Base-by-base conservation (phyloP, 1,140 invertebrate species). In the Zaprionus kolodkinae region DNA sequence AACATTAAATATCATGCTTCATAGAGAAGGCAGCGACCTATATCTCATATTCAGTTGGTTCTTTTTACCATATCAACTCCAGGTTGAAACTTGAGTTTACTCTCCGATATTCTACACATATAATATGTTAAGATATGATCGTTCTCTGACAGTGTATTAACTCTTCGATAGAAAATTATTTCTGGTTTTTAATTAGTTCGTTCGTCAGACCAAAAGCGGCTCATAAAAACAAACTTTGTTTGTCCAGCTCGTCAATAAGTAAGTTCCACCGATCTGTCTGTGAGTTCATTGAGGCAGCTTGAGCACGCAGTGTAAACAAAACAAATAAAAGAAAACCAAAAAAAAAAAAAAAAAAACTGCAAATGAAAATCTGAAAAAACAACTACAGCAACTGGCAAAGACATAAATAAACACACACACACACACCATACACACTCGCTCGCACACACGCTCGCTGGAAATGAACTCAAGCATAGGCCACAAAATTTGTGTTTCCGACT, bases 291-390 rank as follows among this genome's bases (percentile, higher is more conserved):
- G 33, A 48, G n/a, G 12, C 40, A 62, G 17, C 68, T 50, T n/a
- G 43, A 40, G 55, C n/a, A 45, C 15, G 57, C 72, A 74, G 63
- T 73, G 68, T 89, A 89, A 85, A 84, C 81, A 78, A 81, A 79
- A 72, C 62, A 63, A 72, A 76, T 40, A 54, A 63, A 50, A 74
- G 56, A 64, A 68, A 70, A 69, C 56, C 13, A 45, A 35, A 45
- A 65, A 78, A 45, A 35, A n/a, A n/a, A n/a, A n/a, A n/a, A n/a
- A n/a, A 48, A 68, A 78, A 88, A 88, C 85, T 81, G 85, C 85
- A 88, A 84, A 88, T 78, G 80, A 88, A 88, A 89, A 88, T 83
- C 81, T 83, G 33, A 82, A 86, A 86, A 69, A 88, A 72, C 36
- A 73, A 84, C 69, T 70, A 63, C 30, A 73, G 57, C 43, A 43